Percentiles rank a stretch among this genome's conserved stretches.
Conservation (phyloP, 1,140 invertebrate genomes). For the Cydia fagiglandana region DNA sequence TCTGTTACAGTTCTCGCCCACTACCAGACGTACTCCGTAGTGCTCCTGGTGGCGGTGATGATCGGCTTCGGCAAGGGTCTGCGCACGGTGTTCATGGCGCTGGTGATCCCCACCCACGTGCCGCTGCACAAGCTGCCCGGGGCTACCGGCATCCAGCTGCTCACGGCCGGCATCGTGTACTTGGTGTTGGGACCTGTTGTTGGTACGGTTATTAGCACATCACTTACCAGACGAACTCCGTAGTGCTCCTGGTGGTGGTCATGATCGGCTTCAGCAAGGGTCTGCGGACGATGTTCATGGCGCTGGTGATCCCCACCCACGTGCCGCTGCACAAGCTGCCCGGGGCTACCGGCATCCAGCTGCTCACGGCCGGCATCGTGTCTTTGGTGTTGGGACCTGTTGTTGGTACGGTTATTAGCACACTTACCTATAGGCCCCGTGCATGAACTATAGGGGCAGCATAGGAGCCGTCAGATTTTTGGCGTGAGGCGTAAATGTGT, state of each 20-base stretch:
- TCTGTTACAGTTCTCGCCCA: constrained; percentile 75
- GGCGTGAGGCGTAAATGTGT: too few species aligned
- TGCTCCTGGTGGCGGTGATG: constrained; percentile 79
- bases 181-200: constrained; percentile 80
- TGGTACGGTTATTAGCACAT: constrained; percentile 61
- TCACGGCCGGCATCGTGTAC: constrained; percentile 81
- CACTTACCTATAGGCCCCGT: too few species aligned
- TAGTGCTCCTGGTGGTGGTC: constrained; percentile 77
- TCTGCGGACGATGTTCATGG: constrained; percentile 83
- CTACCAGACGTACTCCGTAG: constrained; percentile 67
- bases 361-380: constrained; percentile 81
- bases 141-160: constrained; percentile 82
- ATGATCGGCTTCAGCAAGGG: constrained; percentile 83
- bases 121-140: constrained; percentile 82
- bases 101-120: constrained; percentile 83
- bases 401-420: constrained; percentile 69
- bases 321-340: constrained; percentile 82
- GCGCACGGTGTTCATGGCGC: constrained; percentile 83
- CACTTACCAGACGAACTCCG: constrained; percentile 54
- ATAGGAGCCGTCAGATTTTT: too few species aligned
- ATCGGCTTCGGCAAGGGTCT: constrained; percentile 83
- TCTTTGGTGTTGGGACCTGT: constrained; percentile 80
- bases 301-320: constrained; percentile 82
- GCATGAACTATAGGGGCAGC: too few species aligned
- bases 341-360: constrained; percentile 82